Evolutionary conservation across 2,888 invertebrate species (phyloP).

Genomic region (Megalurothrips usitatus): DNA sequence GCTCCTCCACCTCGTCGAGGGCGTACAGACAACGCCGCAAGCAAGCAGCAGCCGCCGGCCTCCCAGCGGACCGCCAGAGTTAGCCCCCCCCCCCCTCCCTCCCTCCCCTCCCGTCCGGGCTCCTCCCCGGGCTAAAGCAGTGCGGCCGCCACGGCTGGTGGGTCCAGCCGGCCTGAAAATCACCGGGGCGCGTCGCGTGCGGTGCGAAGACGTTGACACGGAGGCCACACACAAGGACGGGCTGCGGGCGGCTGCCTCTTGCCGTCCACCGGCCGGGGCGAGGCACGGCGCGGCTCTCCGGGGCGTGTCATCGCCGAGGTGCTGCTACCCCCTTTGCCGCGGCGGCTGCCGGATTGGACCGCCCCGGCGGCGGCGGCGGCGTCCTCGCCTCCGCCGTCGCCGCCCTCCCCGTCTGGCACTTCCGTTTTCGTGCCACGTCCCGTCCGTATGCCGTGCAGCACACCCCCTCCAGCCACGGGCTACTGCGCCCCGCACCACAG

Average conservation of each 20-base stretch:
- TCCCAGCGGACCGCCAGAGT: not conserved
- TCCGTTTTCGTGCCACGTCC: constrained; percentile 13
- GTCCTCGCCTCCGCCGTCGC: not conserved
- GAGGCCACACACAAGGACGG: no score
- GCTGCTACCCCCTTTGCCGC: not conserved
- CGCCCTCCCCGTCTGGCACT: not conserved
- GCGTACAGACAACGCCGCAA: no score
- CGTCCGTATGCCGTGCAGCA: constrained; percentile 15
- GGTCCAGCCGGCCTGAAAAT: no score
- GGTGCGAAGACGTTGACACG: no score
- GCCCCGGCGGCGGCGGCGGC: not conserved
- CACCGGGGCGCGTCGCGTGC: no score
- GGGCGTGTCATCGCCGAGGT: no score
- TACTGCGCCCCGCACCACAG: not conserved
- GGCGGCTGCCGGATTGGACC: not conserved
- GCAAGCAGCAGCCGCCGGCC: no score
- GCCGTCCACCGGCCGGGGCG: no score
- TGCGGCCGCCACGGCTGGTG: no score
- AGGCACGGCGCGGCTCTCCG: no score
- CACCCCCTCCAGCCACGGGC: not conserved
- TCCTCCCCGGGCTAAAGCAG: no score
- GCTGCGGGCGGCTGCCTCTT: not conserved
- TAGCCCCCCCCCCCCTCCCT: not conserved
- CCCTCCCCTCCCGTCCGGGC: not conserved
- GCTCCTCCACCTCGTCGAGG: no score